Evolutionary conservation across 2,113 vertebrate genomes (phyloP).

Genomic region (Megatriorchis doriae): DNA sequence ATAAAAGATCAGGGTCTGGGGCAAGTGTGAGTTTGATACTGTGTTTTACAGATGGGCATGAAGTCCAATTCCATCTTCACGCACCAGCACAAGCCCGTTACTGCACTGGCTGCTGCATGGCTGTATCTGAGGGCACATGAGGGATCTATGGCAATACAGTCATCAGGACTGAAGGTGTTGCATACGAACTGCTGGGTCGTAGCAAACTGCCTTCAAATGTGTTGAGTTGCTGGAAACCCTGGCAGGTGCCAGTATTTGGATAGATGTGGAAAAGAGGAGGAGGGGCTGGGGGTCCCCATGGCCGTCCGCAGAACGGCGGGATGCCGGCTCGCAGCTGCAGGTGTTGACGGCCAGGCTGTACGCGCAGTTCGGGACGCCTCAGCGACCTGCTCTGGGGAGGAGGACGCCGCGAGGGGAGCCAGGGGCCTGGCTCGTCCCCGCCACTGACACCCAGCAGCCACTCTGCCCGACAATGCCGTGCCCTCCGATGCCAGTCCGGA

Average conservation of each 20-base stretch:
- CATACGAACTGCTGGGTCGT: not conserved
- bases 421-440: not conserved
- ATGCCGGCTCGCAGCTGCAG: not conserved
- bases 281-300: accelerated
- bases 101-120: not conserved
- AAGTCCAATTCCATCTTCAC: not conserved
- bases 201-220: not conserved
- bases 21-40: not conserved
- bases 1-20: conserved; percentile 30
- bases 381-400: accelerated
- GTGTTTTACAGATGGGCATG: not conserved
- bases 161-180: not conserved
- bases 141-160: not conserved
- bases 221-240: not conserved
- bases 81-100: not conserved
- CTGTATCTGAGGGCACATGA: not conserved
- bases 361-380: accelerated
- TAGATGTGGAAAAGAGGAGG: not conserved
- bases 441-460: accelerated
- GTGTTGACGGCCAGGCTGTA: accelerated
- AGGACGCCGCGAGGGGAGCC: accelerated
- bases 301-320: accelerated
- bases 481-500: accelerated
- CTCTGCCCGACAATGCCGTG: accelerated
- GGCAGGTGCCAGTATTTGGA: not conserved